Conservation (phyloP, 2,888 invertebrate genomes). For the Nasonovia ribisnigri region DNA sequence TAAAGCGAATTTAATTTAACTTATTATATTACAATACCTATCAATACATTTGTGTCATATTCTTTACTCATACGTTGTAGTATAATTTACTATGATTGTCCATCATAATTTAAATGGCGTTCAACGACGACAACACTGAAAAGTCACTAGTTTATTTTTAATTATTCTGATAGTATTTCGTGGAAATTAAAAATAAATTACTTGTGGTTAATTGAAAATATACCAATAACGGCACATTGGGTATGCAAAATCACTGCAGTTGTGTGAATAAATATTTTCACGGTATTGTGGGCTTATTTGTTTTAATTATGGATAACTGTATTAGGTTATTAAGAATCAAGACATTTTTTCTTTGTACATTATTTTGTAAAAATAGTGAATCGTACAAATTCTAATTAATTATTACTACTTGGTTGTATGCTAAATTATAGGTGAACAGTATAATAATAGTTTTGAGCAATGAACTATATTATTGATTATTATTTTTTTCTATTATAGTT, state of each 20-base stretch:
- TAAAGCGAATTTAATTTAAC: neutral
- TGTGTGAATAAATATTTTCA: neutral
- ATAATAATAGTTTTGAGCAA: neutral
- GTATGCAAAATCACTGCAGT: neutral
- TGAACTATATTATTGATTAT: neutral
- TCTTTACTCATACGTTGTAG: neutral
- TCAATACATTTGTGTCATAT: neutral
- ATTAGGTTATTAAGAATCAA: neutral
- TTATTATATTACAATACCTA: neutral
- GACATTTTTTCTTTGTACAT: neutral
- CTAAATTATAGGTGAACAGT: neutral
- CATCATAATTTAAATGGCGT: neutral
- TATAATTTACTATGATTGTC: neutral
- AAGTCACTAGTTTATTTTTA: neutral
- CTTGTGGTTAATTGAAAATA: neutral
- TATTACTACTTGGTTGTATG: neutral
- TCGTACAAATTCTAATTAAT: neutral
- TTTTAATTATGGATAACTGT: neutral
- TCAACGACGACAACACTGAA: neutral
- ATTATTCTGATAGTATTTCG: neutral
- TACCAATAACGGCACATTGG: neutral
- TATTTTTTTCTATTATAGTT: too few species aligned
- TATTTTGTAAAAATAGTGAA: neutral
- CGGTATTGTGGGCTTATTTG: neutral
- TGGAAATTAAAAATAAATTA: neutral